Conservation (phyloP, 2,113 vertebrate genomes). For the Globicephala melas region DNA sequence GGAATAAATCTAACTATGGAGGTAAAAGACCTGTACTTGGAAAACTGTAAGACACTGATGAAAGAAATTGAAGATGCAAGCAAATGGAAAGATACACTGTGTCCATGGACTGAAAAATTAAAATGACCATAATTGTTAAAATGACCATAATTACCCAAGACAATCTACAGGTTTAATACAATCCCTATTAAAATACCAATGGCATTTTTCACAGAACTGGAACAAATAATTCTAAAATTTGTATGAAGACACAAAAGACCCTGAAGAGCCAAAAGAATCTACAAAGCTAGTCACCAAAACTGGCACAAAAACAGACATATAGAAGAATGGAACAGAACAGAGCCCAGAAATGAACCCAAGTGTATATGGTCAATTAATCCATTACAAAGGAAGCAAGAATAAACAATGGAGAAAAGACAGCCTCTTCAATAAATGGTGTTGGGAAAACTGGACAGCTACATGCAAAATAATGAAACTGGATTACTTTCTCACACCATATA, state of each 20-base stretch:
- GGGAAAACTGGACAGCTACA: neutral
- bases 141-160: neutral
- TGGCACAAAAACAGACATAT: neutral
- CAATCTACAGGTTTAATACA: neutral
- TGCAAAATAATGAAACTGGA: neutral
- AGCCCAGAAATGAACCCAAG: neutral
- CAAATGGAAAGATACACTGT: neutral
- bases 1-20: neutral
- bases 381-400: neutral
- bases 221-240: neutral
- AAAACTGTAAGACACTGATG: neutral
- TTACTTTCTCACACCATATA: neutral
- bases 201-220: neutral
- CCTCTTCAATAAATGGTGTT: neutral
- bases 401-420: neutral
- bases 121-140: no score
- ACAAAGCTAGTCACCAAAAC: neutral
- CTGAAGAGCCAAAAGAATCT: neutral
- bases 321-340: neutral
- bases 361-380: neutral
- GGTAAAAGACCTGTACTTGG: neutral
- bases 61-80: neutral
- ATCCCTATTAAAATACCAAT: neutral
- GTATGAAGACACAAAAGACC: neutral
- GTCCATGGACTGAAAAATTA: neutral